Evolutionary conservation across 2,888 invertebrate genomes (phyloP).

Genomic region (Diplazon laetatorius): DNA sequence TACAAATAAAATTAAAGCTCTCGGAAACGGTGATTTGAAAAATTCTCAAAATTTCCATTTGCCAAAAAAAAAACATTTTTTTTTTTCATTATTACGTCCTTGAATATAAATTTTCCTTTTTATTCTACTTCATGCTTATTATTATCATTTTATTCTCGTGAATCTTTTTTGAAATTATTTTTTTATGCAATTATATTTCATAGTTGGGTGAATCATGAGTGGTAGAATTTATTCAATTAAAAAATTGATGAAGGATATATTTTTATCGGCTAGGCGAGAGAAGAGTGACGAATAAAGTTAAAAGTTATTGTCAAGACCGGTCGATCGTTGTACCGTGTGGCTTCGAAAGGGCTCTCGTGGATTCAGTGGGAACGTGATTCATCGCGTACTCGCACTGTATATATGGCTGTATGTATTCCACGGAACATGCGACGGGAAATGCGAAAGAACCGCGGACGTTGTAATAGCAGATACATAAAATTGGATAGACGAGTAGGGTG

Average conservation of each 20-base stretch:
- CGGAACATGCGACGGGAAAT: slow-evolving; percentile 40
- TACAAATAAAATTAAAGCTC: too few species aligned
- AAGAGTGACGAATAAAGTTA: slow-evolving; percentile 12
- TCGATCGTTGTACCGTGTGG: neutral
- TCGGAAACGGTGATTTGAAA: too few species aligned
- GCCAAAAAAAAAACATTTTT: too few species aligned
- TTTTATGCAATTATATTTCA: neutral
- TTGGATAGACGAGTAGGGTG: slow-evolving; percentile 36
- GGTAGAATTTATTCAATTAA: slow-evolving; percentile 4
- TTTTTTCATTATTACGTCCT: too few species aligned
- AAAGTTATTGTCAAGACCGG: neutral
- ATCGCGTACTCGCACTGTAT: neutral
- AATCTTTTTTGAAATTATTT: neutral
- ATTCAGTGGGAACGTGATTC: slow-evolving; percentile 16
- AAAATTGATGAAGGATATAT: neutral
- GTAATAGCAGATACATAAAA: slow-evolving; percentile 35
- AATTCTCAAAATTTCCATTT: too few species aligned
- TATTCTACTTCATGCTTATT: neutral
- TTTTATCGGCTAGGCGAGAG: neutral
- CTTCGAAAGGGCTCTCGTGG: neutral
- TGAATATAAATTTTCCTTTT: too few species aligned
- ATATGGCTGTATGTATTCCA: slow-evolving; percentile 26
- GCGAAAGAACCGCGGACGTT: slow-evolving; percentile 19
- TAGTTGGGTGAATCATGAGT: too few species aligned
- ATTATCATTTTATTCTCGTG: neutral